Evolutionary conservation across 2,797 vertebrate genomes (phyloP).

Genomic region (Mus spretus): DNA sequence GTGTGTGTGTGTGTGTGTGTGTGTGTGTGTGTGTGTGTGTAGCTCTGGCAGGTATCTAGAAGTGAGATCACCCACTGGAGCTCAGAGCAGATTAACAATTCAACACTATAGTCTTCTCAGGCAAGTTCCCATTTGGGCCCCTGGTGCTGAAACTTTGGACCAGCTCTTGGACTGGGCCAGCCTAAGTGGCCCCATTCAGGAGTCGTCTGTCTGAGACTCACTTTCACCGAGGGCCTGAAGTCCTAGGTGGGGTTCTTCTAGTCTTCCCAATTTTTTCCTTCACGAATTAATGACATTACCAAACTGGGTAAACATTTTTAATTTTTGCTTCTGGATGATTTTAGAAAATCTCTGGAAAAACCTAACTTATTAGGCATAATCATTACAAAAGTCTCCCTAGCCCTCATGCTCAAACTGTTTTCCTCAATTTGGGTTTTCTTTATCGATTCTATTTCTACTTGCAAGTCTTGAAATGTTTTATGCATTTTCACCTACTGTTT

Average conservation of each 20-base stretch:
- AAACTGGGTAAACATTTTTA: not conserved
- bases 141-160: not conserved
- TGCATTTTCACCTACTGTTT: not conserved
- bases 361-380: not conserved
- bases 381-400: not conserved
- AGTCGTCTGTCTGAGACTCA: not conserved
- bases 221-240: too few species aligned
- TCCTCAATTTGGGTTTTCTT: not conserved
- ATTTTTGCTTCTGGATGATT: not conserved
- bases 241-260: not conserved
- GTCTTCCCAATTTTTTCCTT: not conserved
- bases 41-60: too few species aligned
- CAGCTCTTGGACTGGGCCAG: too few species aligned
- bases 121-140: not conserved
- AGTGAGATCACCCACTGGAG: too few species aligned
- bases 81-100: too few species aligned
- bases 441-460: not conserved
- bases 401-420: not conserved
- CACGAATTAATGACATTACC: not conserved
- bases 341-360: not conserved
- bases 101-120: not conserved
- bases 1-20: too few species aligned
- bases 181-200: not conserved
- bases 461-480: not conserved
- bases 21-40: too few species aligned